Evolutionary conservation across 2,797 vertebrate genomes (phyloP), one percentile per base, ranked within the genome.

Genomic region (Chelmon rostratus): DNA sequence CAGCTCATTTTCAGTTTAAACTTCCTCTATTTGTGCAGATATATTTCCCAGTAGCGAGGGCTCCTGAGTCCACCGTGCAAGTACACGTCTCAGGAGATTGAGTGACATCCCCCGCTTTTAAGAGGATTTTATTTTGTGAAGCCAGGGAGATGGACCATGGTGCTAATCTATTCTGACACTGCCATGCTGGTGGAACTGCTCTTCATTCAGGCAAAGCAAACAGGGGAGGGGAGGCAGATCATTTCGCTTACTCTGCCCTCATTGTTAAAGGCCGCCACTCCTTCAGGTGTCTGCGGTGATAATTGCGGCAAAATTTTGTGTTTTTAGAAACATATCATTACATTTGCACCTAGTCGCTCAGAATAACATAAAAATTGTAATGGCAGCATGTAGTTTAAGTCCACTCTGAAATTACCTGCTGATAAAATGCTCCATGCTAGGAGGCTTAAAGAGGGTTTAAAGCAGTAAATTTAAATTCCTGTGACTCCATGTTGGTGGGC

Each of bases 111-210:
- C 40, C 63, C 83, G 88, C 92, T 89, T 93, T 93, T 91, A 92
- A 93, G 90, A 87, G 87, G 91, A 91, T 93, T 95, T 91, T 90
- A 90, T 91, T 95, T 86, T 88, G 90, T 89, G 89, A 89, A 88
- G 86, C 84, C 54, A 56, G 85, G 82, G 87, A 92, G 87, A 93
- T 86, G 92, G 91, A 93, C 88, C 91, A 25, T 91, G 89, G 87
- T 57, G 76, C 88, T 94, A 94, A 94, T 94, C 91, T 93, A 83
- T 92, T 88, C 91, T 87, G 93, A 95, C 94, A 86, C 88, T 74
- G 87, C 89, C 89, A 83, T 89, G 84, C 87, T 83, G 88, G 90
- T 92, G 92, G 92, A 92, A 91, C 89, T 90, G 83, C 89, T 88
- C 79, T 86, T 92, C 92, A 86, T 89, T 92, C 85, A 89, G 82